phyloP scores from a whole-genome alignment of 64 coral and sea anemone species.

The Porites australiensis region DNA sequence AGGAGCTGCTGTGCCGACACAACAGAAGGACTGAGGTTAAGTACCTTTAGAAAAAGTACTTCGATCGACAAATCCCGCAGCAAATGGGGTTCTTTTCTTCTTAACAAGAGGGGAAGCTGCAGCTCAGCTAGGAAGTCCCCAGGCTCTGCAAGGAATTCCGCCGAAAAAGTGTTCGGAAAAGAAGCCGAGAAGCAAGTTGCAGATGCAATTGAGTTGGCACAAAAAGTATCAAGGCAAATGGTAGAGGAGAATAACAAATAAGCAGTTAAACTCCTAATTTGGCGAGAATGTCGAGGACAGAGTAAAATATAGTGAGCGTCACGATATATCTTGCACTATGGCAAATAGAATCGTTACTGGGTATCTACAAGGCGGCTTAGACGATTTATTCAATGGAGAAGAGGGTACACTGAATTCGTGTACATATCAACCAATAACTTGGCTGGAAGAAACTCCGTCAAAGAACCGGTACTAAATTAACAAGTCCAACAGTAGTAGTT shows the following conservation, averaged over 20 bases:
- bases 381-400: too few relatives aligned
- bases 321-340: too few relatives aligned
- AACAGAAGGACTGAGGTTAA: conserved; percentile 24
- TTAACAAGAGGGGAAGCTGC: background rate
- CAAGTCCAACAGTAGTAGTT: too few relatives aligned
- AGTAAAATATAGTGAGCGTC: background rate
- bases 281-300: background rate
- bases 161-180: background rate
- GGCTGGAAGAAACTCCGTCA: too few relatives aligned
- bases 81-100: background rate
- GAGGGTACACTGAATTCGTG: too few relatives aligned
- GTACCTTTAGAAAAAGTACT: conserved; percentile 13
- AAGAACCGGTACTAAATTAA: too few relatives aligned
- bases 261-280: background rate
- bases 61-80: background rate
- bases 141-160: conserved; percentile 8
- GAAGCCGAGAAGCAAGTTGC: background rate
- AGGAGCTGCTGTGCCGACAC: conserved; percentile 41
- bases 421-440: too few relatives aligned
- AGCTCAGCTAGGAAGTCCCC: background rate
- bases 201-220: background rate
- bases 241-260: background rate
- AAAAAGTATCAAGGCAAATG: background rate
- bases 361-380: too few relatives aligned
- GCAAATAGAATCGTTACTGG: too few relatives aligned